Base-by-base conservation (phyloP, 1,140 invertebrate genomes). In the Drosophila lacertosa region DNA sequence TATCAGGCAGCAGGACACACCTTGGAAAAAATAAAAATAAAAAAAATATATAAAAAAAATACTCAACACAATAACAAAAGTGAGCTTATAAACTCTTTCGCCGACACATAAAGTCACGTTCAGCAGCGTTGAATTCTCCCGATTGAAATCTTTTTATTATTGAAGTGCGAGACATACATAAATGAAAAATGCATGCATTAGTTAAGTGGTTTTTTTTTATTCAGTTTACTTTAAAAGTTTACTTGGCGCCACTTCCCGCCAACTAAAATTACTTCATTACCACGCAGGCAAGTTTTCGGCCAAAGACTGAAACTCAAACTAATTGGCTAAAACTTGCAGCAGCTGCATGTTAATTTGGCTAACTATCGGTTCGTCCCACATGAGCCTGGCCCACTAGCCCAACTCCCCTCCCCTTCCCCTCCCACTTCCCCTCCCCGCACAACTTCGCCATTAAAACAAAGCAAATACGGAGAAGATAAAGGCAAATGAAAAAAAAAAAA, bases 251-350 rank as follows among this genome's bases (percentile, higher is more conserved):
- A 55, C 20, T 57, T 59, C 55, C 47, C n/a, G n/a, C n/a, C n/a
- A n/a, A n/a, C n/a, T n/a, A n/a, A n/a, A n/a, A n/a, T n/a, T n/a
- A n/a, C 53, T 74, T 54, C 20, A 68, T 60, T 68, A 68, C 9
- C 50, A 37, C 44, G 59, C 26, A 2, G 24, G 20, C 48, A 65
- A 70, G 70, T 80, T 75, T 79, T 68, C 40, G 47, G 39, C 51
- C 32, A n/a, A n/a, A n/a, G n/a, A n/a, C n/a, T n/a, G n/a, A 65
- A 84, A 69, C 80, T 78, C 72, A 73, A 73, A 62, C 80, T 84
- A 84, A 84, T 84, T 84, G 81, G 81, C 81, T 73, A 70, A 84
- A 84, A 66, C 80, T 80, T 76, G 80, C 80, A 84, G 78, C 76
- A 70, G 48, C 78, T 80, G 81, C 81, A 84, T 84, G 80, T 86